Conservation (phyloP, 1,140 invertebrate genomes). For the Apis laboriosa region DNA sequence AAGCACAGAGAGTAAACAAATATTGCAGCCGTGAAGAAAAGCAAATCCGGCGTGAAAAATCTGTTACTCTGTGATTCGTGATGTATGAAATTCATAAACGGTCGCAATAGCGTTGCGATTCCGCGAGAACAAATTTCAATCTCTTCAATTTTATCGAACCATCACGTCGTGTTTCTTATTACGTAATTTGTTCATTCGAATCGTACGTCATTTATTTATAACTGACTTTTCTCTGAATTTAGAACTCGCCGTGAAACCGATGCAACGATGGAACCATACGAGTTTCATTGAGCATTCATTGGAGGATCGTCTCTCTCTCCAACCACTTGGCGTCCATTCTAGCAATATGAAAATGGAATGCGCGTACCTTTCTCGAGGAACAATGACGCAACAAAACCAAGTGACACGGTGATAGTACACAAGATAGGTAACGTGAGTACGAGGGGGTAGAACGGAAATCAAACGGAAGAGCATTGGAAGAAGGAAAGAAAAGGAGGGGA, state of each 20-base stretch:
- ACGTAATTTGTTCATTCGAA: background rate
- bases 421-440: background rate
- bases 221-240: background rate
- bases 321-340: background rate
- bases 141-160: background rate
- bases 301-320: too few species aligned
- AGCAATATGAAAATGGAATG: constrained; percentile 42
- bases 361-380: background rate
- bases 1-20: constrained; percentile 3
- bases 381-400: background rate
- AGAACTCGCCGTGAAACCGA: background rate
- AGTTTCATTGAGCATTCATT: background rate
- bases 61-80: background rate
- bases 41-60: background rate
- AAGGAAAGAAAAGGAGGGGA: background rate
- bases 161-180: background rate
- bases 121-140: background rate
- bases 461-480: constrained; percentile 19
- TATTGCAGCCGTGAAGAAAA: background rate
- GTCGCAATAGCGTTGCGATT: background rate
- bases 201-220: too few species aligned
- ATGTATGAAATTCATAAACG: background rate
- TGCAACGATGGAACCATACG: background rate
- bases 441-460: background rate
- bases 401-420: background rate